Base-by-base conservation (phyloP, 1,140 invertebrate genomes). In the Nymphalis io region DNA sequence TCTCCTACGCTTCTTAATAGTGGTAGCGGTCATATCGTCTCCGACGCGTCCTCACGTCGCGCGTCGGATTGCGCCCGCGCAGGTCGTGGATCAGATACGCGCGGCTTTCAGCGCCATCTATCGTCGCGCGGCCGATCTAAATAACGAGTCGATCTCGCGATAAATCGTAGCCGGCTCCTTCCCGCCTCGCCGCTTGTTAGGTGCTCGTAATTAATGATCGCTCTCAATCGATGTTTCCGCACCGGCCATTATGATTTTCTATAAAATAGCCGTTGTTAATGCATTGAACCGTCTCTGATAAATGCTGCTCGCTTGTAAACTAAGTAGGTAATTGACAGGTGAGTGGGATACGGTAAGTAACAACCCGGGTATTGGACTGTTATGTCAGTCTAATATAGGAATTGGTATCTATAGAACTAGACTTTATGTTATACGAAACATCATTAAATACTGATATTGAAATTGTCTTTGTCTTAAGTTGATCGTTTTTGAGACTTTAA, bases 241-340 rank as follows among this genome's bases (percentile, higher is more conserved):
- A 70, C 82, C 71, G 68, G 76, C 76, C 79, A 83, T 89, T 89
- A 89, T 89, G 87, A 89, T 85, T 83, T 83, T 77, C 72, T 82
- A 81, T 74, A 76, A 79, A 75, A 77, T 74, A 60, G 72, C 73
- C 74, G 78, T 78, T 76, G 81, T 80, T 77, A 81, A 76, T 78
- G 78, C 75, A 70, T 75, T 70, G 70, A 62, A 58, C 65, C 65
- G 64, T 68, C 68, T 74, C 68, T 74, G 76, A 74, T 79, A 74
- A 75, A 78, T 74, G 67, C 75, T 58, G 70, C 58, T 67, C 64
- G 68, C 75, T 74, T 79, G 70, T 76, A 75, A 75, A 73, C 62
- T 59, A 61, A 70, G 66, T 57, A 62, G 72, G 72, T 73, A 78
- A 75, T 78, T 75, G 75, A 78, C 75, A 75, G 70, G 60, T 73